Evolutionary conservation across 2,113 vertebrate species (phyloP).

Genomic region (Mesoclemmys tuberculata): DNA sequence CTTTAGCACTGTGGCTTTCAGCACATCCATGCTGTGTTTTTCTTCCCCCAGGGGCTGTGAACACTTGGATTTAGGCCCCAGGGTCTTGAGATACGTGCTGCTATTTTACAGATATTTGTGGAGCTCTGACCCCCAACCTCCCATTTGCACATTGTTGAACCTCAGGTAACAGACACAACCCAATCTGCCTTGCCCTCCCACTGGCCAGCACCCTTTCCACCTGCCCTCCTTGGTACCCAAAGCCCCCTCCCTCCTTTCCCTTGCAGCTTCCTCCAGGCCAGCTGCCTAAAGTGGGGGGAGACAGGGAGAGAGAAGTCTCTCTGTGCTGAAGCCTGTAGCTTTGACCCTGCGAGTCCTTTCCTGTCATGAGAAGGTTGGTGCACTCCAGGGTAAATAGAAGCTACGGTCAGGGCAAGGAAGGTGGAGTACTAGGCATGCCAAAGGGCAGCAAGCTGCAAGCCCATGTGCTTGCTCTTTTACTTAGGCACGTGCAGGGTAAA

Average conservation of each 20-base stretch:
- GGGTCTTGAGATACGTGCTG: background rate
- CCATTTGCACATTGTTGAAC: background rate
- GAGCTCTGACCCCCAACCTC: background rate
- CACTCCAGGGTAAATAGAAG: background rate
- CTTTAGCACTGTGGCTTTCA: background rate
- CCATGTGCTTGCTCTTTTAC: background rate
- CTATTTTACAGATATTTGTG: background rate
- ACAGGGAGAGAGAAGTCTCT: background rate
- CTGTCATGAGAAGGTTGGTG: background rate
- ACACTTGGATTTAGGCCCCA: rapidly evolving
- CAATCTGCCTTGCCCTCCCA: background rate
- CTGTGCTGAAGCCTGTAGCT: background rate
- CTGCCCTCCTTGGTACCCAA: background rate
- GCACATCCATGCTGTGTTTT: background rate
- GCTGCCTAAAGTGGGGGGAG: background rate
- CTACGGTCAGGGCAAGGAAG: background rate
- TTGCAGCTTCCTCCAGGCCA: background rate
- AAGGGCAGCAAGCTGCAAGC: background rate
- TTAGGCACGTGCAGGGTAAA: background rate
- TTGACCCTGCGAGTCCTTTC: background rate
- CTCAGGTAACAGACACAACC: background rate
- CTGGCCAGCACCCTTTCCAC: background rate
- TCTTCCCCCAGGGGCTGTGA: background rate
- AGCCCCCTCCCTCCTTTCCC: background rate
- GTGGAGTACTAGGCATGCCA: background rate